These are phyloP conservation scores for Carterocephalus palaemon DNA, from an alignment of 2,888 invertebrate genomes.

Conservation along the genomic window DNA sequence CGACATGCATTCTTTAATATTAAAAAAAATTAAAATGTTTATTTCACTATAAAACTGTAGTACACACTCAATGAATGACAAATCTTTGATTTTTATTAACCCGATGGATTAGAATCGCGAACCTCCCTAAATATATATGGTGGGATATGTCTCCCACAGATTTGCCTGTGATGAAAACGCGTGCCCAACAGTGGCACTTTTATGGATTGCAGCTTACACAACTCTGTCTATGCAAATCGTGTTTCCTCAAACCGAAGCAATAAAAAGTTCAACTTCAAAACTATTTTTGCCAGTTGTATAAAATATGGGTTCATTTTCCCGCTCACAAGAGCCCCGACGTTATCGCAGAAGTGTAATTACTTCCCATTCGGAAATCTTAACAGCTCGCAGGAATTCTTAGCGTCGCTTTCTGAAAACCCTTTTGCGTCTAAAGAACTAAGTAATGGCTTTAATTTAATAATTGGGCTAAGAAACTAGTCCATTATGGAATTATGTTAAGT, in stretches of 20 bases:
- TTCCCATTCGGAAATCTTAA: slow-evolving; percentile 26
- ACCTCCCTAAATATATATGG: too few relatives aligned
- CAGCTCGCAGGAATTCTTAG: slow-evolving; percentile 25
- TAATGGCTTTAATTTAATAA: slow-evolving; percentile 22
- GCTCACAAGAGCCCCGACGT: slow-evolving; percentile 20
- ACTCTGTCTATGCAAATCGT: slow-evolving; percentile 5
- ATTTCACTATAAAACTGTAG: too few relatives aligned
- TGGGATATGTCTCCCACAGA: too few relatives aligned
- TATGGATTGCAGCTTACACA: too few relatives aligned
- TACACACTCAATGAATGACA: too few relatives aligned
- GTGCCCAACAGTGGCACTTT: too few relatives aligned
- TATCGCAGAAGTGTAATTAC: slow-evolving; percentile 26
- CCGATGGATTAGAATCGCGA: too few relatives aligned
- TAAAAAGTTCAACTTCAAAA: slow-evolving; percentile 16
- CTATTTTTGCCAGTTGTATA: slow-evolving; percentile 25
- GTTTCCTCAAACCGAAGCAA: slow-evolving; percentile 5
- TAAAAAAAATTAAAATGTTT: too few relatives aligned
- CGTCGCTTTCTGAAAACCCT: slow-evolving; percentile 23
- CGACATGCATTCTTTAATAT: too few relatives aligned
- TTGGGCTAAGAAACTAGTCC: slow-evolving; percentile 5
- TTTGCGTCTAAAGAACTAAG: slow-evolving; percentile 20
- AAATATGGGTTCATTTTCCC: slow-evolving; percentile 26
- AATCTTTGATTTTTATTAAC: too few relatives aligned
- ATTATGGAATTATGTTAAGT: slow-evolving; percentile 6
- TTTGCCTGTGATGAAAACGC: too few relatives aligned